Conservation (phyloP, 1,140 invertebrate species). For the Diorhabda elongata region DNA sequence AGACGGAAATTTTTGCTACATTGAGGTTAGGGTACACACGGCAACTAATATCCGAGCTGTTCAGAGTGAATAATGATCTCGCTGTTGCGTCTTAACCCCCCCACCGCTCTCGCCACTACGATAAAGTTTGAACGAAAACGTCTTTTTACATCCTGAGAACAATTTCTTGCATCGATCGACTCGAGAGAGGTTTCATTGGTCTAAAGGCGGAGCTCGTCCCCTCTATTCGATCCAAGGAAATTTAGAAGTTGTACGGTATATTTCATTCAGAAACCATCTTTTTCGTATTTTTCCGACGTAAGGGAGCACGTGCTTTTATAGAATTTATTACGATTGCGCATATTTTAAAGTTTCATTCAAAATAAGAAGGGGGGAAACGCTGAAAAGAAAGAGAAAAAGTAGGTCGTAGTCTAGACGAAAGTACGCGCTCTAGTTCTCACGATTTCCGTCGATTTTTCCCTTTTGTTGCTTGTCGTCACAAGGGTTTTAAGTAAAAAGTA, state of each 20-base stretch:
- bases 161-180: slow-evolving; percentile 47
- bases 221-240: slow-evolving; percentile 31
- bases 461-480: neutral
- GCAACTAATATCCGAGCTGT: slow-evolving; percentile 44
- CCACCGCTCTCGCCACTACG: slow-evolving; percentile 8
- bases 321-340: slow-evolving; percentile 35
- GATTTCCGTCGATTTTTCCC: neutral
- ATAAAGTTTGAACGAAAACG: slow-evolving; percentile 45
- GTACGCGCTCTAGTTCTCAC: neutral
- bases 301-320: slow-evolving; percentile 35
- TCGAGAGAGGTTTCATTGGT: slow-evolving; percentile 38
- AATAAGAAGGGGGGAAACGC: slow-evolving; percentile 22
- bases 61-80: slow-evolving; percentile 46
- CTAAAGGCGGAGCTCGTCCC: slow-evolving; percentile 41
- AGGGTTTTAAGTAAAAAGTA: too few relatives aligned
- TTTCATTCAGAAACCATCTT: slow-evolving; percentile 41
- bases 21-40: slow-evolving; percentile 44
- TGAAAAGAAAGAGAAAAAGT: slow-evolving; percentile 14
- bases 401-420: slow-evolving; percentile 9
- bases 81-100: slow-evolving; percentile 46
- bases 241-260: slow-evolving; percentile 33
- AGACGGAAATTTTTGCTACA: slow-evolving; percentile 43
- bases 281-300: slow-evolving; percentile 34
- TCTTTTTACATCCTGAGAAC: slow-evolving; percentile 49
- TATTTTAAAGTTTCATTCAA: slow-evolving; percentile 23